Evolutionary conservation across 2,113 vertebrate species (phyloP), one percentile per base, ranked within the genome.

Genomic region (Tylochromis polylepis): DNA sequence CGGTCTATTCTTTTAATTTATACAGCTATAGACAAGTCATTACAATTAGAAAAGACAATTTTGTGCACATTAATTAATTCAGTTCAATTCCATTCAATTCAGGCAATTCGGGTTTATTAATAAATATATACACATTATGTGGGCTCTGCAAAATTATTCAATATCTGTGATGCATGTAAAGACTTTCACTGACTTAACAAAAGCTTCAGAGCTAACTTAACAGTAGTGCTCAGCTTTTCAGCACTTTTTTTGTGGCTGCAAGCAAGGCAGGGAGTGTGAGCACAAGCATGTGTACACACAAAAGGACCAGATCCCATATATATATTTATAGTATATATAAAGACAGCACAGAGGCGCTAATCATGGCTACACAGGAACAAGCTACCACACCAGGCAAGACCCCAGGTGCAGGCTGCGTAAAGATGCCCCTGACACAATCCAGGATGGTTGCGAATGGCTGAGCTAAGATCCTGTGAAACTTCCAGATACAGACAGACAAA

Each of bases 1-100:
- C 78, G 85, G 58, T 89, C 89, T 93, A 81, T 93, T 90, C 79
- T 89, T 88, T 56, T 82, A 88, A 72, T 84, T 88, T 75, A 87
- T 41, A 27, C 11, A 46, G 78, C 51, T 51, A 56, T 5, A 53
- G 4, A 87, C 43, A 83, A 82, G 85, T 12, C 24, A 36, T 5
- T 18, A 34, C 77, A 83, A 77, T 85, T 83, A 55, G 6, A 62
- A 72, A 27, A 36, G 84, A 56, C 51, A 8, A 36, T 57, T 85
- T 55, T 55, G 27, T 51, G 18, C 46, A 49, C 34, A 55, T 84
- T 36, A 4, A 82, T 72, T 53, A 46, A 70, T 38, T 67, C 62
- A 15, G 36, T 67, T 67, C 36, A 87, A n/a, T 75, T 46, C 15
- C 0, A 67, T 67, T 67, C 7, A 85, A 18, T 75, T 46, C 22